Evolutionary conservation across 2,113 vertebrate species (phyloP).

Genomic region (Sus scrofa): DNA sequence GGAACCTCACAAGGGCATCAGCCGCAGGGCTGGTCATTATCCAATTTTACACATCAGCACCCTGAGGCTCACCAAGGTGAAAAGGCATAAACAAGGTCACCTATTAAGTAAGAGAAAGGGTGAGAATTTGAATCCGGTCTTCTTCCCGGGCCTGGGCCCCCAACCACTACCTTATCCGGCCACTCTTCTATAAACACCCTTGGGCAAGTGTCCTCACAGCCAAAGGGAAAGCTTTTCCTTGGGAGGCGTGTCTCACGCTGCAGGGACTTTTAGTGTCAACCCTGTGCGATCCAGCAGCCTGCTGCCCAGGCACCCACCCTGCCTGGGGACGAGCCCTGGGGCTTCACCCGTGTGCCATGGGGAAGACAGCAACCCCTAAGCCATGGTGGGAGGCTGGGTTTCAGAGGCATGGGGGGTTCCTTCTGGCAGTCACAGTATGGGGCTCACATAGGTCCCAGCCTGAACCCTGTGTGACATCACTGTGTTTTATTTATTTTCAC

Average conservation of each 20-base stretch:
- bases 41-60: neutral
- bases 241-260: neutral
- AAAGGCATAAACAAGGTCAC: neutral
- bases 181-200: neutral
- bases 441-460: neutral
- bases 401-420: neutral
- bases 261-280: neutral
- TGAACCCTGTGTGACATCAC: neutral
- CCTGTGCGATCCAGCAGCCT: neutral
- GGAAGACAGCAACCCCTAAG: neutral
- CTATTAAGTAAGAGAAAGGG: neutral
- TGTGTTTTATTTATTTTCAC: neutral
- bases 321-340: neutral
- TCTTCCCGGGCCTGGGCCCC: neutral
- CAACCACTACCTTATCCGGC: accelerated
- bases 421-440: neutral
- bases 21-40: too few relatives aligned
- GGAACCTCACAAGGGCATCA: neutral
- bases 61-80: neutral
- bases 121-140: neutral
- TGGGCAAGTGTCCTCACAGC: neutral
- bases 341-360: accelerated
- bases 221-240: neutral
- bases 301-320: neutral
- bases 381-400: neutral